Conservation (phyloP, 2,888 invertebrate genomes). For the Drosophila mimica region DNA sequence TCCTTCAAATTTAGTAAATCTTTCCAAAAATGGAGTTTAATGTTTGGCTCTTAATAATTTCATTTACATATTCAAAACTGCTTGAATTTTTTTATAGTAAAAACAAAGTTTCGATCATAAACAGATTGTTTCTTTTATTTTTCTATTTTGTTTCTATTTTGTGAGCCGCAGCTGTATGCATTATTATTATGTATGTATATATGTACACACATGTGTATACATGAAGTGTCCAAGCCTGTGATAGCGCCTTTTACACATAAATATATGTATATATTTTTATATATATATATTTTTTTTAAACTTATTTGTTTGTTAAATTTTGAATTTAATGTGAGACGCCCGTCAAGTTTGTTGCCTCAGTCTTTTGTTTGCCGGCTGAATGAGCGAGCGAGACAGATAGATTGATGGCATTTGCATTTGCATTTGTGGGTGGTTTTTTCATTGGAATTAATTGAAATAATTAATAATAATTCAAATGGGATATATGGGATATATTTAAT, state of each 20-base stretch:
- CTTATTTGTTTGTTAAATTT: conserved; percentile 12
- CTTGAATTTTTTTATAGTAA: background rate
- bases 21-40: background rate
- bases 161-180: background rate
- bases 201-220: background rate
- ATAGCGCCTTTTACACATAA: conserved; percentile 1
- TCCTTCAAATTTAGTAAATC: background rate
- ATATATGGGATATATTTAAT: background rate
- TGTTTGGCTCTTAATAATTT: background rate
- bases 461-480: conserved; percentile 32
- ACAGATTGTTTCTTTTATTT: background rate
- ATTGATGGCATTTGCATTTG: conserved; percentile 23
- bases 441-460: conserved; percentile 26
- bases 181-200: background rate
- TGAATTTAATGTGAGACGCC: conserved; percentile 14
- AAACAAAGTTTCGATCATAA: background rate
- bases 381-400: conserved; percentile 6
- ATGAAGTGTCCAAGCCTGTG: background rate
- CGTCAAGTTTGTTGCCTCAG: conserved; percentile 75
- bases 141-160: background rate
- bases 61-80: background rate
- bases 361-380: conserved; percentile 72
- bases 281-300: conserved; percentile 12
- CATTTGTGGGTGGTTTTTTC: conserved; percentile 45
- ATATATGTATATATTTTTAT: conserved; percentile 12